Conservation (phyloP, 2,888 invertebrate species). For the Suillia variegata region DNA sequence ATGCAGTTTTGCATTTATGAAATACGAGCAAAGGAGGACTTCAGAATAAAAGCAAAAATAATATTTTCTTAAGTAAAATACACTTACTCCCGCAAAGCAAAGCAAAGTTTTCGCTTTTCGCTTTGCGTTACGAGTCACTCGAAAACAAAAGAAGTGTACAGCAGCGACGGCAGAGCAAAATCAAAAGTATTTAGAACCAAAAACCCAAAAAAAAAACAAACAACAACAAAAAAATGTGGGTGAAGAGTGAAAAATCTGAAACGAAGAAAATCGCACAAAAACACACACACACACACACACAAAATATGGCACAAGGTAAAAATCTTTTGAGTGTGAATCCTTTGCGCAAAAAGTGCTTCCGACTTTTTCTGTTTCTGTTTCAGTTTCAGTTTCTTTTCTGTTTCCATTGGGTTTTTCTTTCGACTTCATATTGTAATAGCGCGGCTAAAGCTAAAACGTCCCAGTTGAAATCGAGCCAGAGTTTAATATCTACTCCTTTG, state of each 20-base stretch:
- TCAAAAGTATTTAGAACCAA: too few relatives aligned
- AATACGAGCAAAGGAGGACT: slow-evolving; percentile 13
- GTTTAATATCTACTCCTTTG: too few relatives aligned
- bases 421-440: too few relatives aligned
- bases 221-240: slow-evolving; percentile 10
- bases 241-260: slow-evolving; percentile 25
- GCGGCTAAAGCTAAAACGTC: too few relatives aligned
- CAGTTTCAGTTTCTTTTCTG: not conserved
- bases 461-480: too few relatives aligned
- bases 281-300: too few relatives aligned
- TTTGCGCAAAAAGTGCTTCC: slow-evolving; percentile 19
- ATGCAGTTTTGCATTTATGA: slow-evolving; percentile 7
- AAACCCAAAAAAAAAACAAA: slow-evolving; percentile 6
- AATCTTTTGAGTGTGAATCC: slow-evolving; percentile 32
- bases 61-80: slow-evolving; percentile 20
- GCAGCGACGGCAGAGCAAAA: not conserved
- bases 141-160: not conserved
- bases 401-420: not conserved
- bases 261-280: slow-evolving; percentile 46
- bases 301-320: slow-evolving; percentile 53
- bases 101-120: too few relatives aligned
- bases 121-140: slow-evolving; percentile 1
- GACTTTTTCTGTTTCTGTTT: slow-evolving; percentile 6
- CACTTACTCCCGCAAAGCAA: slow-evolving; percentile 18
- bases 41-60: slow-evolving; percentile 1